A percentile compares a stretch with the other conserved stretches of the same genome.
phyloP scores from a whole-genome alignment of 2,113 vertebrate genomes.

The Hemicordylus capensis region DNA sequence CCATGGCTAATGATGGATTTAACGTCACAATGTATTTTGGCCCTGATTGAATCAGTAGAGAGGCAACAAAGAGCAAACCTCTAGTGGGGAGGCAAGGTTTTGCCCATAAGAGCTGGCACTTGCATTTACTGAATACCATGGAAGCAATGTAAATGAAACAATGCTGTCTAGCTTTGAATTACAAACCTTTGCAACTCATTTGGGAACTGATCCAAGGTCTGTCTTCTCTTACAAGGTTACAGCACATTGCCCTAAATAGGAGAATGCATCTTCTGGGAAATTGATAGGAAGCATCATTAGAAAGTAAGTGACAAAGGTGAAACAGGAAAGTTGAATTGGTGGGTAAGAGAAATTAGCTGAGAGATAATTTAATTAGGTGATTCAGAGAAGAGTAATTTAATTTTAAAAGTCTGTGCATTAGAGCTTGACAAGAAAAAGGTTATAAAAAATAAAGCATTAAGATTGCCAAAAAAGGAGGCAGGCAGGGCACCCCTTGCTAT shows the following conservation, averaged over 20 bases:
- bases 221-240: constrained; percentile 26
- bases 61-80: neutral
- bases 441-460: constrained; percentile 22
- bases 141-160: neutral
- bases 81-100: neutral
- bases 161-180: constrained; percentile 8
- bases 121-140: neutral
- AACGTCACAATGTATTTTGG: too few species aligned
- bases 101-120: neutral
- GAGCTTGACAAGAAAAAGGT: constrained; percentile 15
- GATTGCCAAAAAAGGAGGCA: constrained; percentile 6
- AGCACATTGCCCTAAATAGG: neutral
- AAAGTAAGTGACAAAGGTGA: constrained; percentile 48
- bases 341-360: constrained; percentile 45
- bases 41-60: neutral
- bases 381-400: constrained; percentile 27
- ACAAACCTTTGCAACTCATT: constrained; percentile 23
- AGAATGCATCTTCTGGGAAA: constrained; percentile 52
- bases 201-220: constrained; percentile 25
- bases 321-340: constrained; percentile 39
- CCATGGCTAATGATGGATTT: too few species aligned
- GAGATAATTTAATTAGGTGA: constrained; percentile 42
- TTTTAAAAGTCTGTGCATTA: neutral
- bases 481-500: neutral
- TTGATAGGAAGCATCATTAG: constrained; percentile 21